A percentile compares a stretch with the other conserved stretches of the same genome.
These are phyloP conservation scores for Poecile atricapillus DNA, from an alignment of 2,113 vertebrate species.

Conservation along the genomic window DNA sequence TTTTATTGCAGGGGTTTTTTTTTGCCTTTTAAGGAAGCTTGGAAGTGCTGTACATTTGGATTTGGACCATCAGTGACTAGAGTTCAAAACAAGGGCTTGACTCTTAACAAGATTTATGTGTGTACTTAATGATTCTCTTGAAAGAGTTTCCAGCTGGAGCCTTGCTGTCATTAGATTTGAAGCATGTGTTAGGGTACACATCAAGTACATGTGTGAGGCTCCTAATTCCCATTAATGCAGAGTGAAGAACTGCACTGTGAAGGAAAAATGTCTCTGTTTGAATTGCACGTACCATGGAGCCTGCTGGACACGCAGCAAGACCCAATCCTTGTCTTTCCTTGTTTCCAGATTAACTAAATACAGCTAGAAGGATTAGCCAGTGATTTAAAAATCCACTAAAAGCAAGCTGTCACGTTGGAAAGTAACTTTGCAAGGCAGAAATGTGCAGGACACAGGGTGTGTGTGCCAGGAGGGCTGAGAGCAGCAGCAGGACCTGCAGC, in stretches of 20 bases:
- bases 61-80: conserved; percentile 6
- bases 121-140: conserved; percentile 23
- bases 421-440: not conserved
- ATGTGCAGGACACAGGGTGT: not conserved
- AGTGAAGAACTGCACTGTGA: not conserved
- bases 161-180: not conserved
- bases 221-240: not conserved
- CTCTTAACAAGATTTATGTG: not conserved
- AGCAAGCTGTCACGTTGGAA: not conserved
- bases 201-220: not conserved
- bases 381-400: not conserved
- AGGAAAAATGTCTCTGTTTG: not conserved
- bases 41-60: conserved; percentile 33
- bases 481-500: not conserved
- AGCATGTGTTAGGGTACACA: not conserved
- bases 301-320: not conserved
- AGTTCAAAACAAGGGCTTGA: conserved; percentile 25
- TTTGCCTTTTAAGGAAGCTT: conserved; percentile 31
- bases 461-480: not conserved
- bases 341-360: not conserved
- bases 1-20: not conserved
- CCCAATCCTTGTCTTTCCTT: not conserved
- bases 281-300: not conserved
- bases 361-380: not conserved
- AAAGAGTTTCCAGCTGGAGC: conserved; percentile 30